Conservation (phyloP, 2,888 invertebrate species). For the Nowickia ferox region DNA sequence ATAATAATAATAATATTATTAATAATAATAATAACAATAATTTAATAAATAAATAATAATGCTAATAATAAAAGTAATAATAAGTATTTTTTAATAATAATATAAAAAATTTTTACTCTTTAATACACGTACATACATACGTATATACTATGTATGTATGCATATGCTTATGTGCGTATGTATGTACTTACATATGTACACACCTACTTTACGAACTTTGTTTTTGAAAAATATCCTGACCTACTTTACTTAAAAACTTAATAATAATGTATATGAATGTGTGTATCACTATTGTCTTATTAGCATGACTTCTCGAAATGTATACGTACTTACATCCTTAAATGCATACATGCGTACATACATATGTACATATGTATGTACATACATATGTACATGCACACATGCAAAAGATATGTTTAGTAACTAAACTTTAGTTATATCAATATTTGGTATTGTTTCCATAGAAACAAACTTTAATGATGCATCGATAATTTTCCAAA, state of each 20-base stretch:
- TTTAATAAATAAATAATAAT: too few relatives aligned
- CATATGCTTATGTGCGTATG: neutral
- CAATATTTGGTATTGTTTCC: constrained; percentile 41
- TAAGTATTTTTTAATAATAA: too few relatives aligned
- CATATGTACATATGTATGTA: neutral
- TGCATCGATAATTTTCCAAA: constrained; percentile 11
- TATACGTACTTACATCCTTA: neutral
- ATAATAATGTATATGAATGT: neutral
- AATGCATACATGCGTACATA: neutral
- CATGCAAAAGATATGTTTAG: constrained; percentile 18
- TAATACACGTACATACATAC: neutral
- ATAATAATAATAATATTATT: too few relatives aligned
- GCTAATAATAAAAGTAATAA: too few relatives aligned
- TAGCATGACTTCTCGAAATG: constrained; percentile 42
- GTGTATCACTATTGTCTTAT: constrained; percentile 5
- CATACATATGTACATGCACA: neutral
- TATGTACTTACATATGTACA: neutral
- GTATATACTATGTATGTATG: neutral
- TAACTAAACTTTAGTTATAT: too few relatives aligned
- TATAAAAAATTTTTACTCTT: too few relatives aligned
- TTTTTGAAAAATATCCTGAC: constrained; percentile 44
- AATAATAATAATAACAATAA: too few relatives aligned
- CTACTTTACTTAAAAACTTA: constrained; percentile 32
- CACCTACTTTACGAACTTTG: neutral
- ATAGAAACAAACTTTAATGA: constrained; percentile 12